phyloP scores from a whole-genome alignment of 2,797 vertebrate species.

The Capromys pilorides region DNA sequence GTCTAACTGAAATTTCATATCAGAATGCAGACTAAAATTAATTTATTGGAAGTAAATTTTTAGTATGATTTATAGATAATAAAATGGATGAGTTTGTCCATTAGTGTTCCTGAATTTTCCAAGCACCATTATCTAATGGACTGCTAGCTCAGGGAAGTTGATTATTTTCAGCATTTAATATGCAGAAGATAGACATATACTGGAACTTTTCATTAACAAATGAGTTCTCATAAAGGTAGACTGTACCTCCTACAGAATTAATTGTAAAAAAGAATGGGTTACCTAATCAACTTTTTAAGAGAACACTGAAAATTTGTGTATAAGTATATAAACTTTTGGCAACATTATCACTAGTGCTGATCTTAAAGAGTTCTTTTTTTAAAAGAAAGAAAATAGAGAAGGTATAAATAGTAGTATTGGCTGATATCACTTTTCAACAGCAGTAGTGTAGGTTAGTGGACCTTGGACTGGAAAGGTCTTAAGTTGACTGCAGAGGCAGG shows the following conservation, averaged over 20 bases:
- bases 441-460: not conserved
- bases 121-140: not conserved
- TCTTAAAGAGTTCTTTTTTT: not conserved
- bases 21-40: not conserved
- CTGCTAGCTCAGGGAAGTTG: not conserved
- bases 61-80: not conserved
- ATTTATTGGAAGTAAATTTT: conserved; percentile 19
- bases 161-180: not conserved
- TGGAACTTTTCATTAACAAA: not conserved
- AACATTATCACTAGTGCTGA: conserved; percentile 17
- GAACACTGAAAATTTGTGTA: not conserved
- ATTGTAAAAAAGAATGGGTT: conserved; percentile 26
- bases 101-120: not conserved
- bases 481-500: not conserved
- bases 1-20: not conserved
- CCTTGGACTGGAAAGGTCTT: not conserved
- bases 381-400: not conserved
- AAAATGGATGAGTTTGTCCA: not conserved
- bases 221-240: not conserved
- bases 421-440: not conserved
- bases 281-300: not conserved
- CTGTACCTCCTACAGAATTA: not conserved
- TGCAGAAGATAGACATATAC: not conserved
- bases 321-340: not conserved
- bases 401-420: not conserved